Evolutionary conservation across 2,888 invertebrate genomes (phyloP).

Genomic region (Galerucella pusilla): DNA sequence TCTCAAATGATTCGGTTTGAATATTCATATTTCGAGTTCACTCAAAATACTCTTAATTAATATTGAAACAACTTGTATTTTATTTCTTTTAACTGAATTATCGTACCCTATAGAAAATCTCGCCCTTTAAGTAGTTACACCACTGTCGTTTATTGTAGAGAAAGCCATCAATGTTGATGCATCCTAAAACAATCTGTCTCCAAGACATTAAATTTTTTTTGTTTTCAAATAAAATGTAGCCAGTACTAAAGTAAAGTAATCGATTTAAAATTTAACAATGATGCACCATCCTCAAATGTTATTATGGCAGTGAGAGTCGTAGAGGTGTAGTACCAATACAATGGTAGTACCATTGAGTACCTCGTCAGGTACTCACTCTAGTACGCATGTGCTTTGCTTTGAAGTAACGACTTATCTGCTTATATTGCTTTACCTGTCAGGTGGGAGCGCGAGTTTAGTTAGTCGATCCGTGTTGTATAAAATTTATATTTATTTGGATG

Average conservation of each 20-base stretch:
- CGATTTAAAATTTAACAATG: slow-evolving; percentile 18
- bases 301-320: slow-evolving; percentile 37
- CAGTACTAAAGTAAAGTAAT: neutral
- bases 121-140: neutral
- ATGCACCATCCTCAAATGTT: slow-evolving; percentile 29
- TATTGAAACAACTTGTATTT: too few species aligned
- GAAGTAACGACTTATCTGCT: slow-evolving; percentile 29
- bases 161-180: neutral
- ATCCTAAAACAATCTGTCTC: neutral
- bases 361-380: slow-evolving; percentile 28
- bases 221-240: neutral
- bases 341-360: neutral
- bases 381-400: slow-evolving; percentile 53
- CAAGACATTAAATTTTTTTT: too few species aligned
- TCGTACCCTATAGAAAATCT: too few species aligned
- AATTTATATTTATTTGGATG: slow-evolving; percentile 35
- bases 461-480: slow-evolving; percentile 43
- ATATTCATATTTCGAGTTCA: neutral
- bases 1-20: too few species aligned
- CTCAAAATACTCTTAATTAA: neutral
- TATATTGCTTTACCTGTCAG: slow-evolving; percentile 54
- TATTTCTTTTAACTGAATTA: too few species aligned
- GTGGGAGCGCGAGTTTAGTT: slow-evolving; percentile 47
- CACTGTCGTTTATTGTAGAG: neutral
- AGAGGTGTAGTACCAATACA: slow-evolving; percentile 11